Base-by-base conservation (phyloP, 2,797 vertebrate genomes). In the Ctenopoma kingsleyae region DNA sequence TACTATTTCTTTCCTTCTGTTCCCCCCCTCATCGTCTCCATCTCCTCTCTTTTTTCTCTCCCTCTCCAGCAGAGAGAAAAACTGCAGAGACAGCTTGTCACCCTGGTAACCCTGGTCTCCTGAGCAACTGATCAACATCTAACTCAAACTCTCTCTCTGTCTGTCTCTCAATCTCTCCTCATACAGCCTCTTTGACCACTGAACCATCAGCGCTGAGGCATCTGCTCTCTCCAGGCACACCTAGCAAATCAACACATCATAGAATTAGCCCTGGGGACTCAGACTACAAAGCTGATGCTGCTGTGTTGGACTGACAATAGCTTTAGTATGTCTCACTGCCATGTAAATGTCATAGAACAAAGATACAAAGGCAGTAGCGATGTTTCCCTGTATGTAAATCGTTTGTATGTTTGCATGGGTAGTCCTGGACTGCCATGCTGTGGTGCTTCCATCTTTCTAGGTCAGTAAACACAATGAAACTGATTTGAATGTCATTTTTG, bases 401-500 rank as follows among this genome's bases (percentile, higher is more conserved):
- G 55, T 48, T 2, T 46, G 19, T 36, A 36, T 78, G 74, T 76
- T 73, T 84, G 76, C 76, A 74, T 64, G 69, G 47, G n/a, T 51
- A 9, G 61, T 8, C 62, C 49, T 46, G 47, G 40, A 49, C 62
- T 19, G 23, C 30, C 30, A n/a, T 25, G 48, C 52, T 19, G 30
- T 47, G 43, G 27, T 35, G 48, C 46, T 43, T 67, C 62, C 55
- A 23, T 68, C 59, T 76, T 76, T 81, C 67, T 43, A 68, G 74
- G 76, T 85, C 82, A 82, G 46, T 56, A 69, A 70, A 75, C 73
- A 77, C 57, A 81, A 74, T 57, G 71, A 51, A 75, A 66, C 50
- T 36, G 20, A 88, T 89, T 88, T 89, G 87, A 86, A 90, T 91
- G 83, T 73, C 78, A 78, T 4, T 54, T 91, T 87, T 91, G 83